Base-by-base conservation (phyloP, 2,113 vertebrate genomes). In the Nycticryphes semicollaris region DNA sequence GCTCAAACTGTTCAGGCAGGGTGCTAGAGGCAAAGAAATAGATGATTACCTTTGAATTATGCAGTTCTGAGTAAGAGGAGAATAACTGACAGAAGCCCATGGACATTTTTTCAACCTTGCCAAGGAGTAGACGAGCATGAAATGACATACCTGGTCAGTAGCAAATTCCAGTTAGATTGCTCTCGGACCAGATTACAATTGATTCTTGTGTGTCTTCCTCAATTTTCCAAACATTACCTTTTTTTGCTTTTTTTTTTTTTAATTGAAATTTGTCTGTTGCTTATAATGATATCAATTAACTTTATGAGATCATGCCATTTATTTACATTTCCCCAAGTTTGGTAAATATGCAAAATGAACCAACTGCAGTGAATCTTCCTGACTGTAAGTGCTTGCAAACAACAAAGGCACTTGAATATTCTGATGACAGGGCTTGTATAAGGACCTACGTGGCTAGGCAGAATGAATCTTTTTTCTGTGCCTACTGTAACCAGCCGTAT, bases 331-430 rank as follows among this genome's bases (percentile, higher is more conserved):
- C 35, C 27, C 15, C 3, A 0, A 53, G 31, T 50, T 72, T 90
- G 9, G 16, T 5, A 2, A 68, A 62, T 43, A 87, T 25, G 48
- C 50, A 89, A 84, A 80, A 91, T 35, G 8, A 78, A 27, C 24
- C 43, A 72, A 87, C 51, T 48, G 45, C 73, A 76, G 50, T 27
- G 80, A 53, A 62, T 69, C 35, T 75, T 89, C 48, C 62, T 75
- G 35, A 59, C 27, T 22, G 5, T n/a, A 64, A 62, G 47, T 84
- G 76, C 41, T 94, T 82, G 53, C 53, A 84, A 84, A 92, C 64
- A 93, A 60, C 51, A 90, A 84, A 90, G 41, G 7, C 37, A 62
- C 80, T 94, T 81, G 75, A 83, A 68, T 92, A 94, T 91, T 96
- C 69, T 91, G 73, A 57, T 76, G 66, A 62, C 23, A 66, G 57